Conservation (phyloP, 2,888 invertebrate species). For the Heliconius erato region DNA sequence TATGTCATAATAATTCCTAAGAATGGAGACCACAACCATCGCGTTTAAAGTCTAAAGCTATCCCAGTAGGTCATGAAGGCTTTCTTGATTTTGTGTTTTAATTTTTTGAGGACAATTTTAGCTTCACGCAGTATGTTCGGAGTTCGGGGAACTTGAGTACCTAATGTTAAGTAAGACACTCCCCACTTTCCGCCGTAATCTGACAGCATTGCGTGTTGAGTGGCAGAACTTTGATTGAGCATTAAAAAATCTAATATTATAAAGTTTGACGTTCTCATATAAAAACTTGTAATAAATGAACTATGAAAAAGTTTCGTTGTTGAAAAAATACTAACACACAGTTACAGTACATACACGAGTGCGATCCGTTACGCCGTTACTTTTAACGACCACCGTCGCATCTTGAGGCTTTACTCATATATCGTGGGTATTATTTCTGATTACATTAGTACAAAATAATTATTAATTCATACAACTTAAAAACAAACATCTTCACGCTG, state of each 20-base stretch:
- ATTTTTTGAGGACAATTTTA: no score
- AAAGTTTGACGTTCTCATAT: neutral
- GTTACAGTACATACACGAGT: neutral
- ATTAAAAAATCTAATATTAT: neutral
- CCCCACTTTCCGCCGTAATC: neutral
- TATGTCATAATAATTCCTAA: no score
- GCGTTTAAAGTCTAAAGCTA: no score
- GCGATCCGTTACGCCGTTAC: conserved; percentile 11
- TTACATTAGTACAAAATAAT: neutral
- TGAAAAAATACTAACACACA: neutral
- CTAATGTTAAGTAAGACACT: neutral
- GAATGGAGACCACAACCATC: no score
- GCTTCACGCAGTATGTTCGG: no score
- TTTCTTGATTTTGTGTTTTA: no score
- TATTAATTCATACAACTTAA: neutral
- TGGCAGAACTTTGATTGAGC: neutral
- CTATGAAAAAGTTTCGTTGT: neutral
- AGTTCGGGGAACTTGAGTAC: neutral
- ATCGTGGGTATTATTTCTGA: neutral
- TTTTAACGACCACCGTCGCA: neutral
- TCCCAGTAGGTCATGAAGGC: no score
- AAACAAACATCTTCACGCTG: no score
- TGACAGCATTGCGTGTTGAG: neutral
- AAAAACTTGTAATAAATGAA: neutral
- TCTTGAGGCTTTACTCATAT: neutral